A percentile compares a stretch with the other conserved stretches of the same genome.
These are phyloP conservation scores for Ptychobarbus kaznakovi DNA, from an alignment of 2,797 vertebrate genomes.

Conservation along the genomic window DNA sequence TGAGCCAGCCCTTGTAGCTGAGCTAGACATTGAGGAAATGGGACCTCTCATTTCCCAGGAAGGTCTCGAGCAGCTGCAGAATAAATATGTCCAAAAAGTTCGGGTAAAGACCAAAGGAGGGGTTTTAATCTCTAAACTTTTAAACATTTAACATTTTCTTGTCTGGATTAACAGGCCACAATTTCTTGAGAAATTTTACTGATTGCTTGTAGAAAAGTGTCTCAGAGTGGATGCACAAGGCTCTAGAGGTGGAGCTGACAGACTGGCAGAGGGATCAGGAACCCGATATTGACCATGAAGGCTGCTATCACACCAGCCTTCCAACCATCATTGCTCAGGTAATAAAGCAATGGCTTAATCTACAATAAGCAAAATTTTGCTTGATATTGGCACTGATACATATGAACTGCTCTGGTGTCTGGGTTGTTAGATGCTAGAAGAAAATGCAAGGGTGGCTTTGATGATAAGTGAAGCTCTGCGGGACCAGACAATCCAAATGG, in stretches of 20 bases:
- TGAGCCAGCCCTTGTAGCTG: constrained; percentile 83
- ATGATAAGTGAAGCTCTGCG: constrained; percentile 84
- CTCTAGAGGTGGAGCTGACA: constrained; percentile 89
- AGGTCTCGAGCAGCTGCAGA: constrained; percentile 86
- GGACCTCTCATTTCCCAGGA: constrained; percentile 86
- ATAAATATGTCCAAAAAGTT: constrained; percentile 87
- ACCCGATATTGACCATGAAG: constrained; percentile 89
- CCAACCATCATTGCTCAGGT: constrained; percentile 93
- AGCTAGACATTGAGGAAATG: constrained; percentile 81
- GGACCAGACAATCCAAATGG: constrained; percentile 87
- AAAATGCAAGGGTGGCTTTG: constrained; percentile 88
- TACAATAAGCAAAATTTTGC: neutral
- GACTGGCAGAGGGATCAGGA: constrained; percentile 93
- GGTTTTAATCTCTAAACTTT: neutral
- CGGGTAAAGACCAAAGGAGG: constrained; percentile 76
- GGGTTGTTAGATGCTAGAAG: constrained; percentile 88
- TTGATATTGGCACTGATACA: neutral
- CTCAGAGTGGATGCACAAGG: constrained; percentile 94
- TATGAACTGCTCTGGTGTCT: constrained; percentile 7
- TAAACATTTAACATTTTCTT: neutral
- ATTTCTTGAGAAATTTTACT: constrained; percentile 5
- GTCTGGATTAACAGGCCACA: neutral
- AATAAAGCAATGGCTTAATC: neutral
- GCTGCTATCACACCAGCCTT: constrained; percentile 91
- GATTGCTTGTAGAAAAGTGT: constrained; percentile 80